Evolutionary conservation across 2,113 vertebrate genomes (phyloP).

Genomic region (Picathartes gymnocephalus): DNA sequence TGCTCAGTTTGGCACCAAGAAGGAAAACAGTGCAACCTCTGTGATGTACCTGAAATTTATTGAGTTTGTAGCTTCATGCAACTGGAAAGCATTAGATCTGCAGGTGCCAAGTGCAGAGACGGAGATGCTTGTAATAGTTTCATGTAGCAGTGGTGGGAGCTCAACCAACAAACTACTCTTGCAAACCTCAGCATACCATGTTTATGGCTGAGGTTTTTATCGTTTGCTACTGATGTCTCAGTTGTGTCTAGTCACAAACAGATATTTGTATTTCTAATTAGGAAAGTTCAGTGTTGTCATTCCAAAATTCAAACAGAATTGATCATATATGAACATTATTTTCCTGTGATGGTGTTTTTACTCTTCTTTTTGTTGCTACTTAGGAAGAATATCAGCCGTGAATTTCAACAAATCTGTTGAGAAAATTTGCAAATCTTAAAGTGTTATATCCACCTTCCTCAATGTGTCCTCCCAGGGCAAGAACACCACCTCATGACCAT

Average conservation of each 20-base stretch:
- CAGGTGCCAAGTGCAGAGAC: neutral
- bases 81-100: neutral
- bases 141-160: neutral
- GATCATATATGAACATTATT: neutral
- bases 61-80: neutral
- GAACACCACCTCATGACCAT: rapidly evolving
- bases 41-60: neutral
- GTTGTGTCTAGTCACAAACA: neutral
- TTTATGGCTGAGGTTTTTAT: neutral
- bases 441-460: neutral
- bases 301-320: neutral
- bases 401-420: neutral
- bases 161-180: neutral
- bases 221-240: neutral
- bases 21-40: neutral
- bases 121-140: neutral
- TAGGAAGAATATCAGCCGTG: neutral
- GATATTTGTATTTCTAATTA: neutral
- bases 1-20: neutral
- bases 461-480: neutral
- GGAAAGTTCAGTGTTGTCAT: rapidly evolving
- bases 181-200: neutral
- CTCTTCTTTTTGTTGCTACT: neutral
- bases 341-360: neutral
- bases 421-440: neutral